These are phyloP conservation scores for Sesamia nonagrioides DNA, from an alignment of 1,140 invertebrate genomes.

Conservation along the genomic window DNA sequence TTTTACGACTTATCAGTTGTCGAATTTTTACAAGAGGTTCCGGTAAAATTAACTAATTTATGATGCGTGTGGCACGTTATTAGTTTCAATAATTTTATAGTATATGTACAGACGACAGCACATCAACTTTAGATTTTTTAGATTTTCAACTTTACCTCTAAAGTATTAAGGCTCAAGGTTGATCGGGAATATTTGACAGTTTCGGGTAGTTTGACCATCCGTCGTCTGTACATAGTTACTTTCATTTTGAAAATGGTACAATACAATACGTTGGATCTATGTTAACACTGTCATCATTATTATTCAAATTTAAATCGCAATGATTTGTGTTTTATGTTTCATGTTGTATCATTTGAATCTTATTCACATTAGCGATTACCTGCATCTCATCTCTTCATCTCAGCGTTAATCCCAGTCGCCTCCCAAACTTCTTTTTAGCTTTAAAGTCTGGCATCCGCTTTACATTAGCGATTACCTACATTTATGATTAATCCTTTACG, in stretches of 20 bases:
- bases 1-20: slow-evolving; percentile 76
- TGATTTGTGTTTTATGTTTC: background rate
- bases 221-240: background rate
- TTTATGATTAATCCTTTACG: slow-evolving; percentile 9
- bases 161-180: too few species aligned
- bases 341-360: slow-evolving; percentile 29
- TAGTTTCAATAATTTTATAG: background rate
- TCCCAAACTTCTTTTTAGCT: too few species aligned
- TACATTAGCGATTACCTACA: slow-evolving; percentile 39
- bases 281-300: background rate
- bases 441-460: too few species aligned
- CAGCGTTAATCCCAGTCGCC: too few species aligned
- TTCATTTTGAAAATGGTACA: background rate
- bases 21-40: slow-evolving; percentile 64
- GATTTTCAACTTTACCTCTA: too few species aligned
- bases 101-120: too few species aligned
- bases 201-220: too few species aligned
- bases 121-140: too few species aligned
- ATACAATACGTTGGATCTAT: background rate
- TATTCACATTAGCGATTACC: slow-evolving; percentile 33
- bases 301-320: background rate
- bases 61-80: background rate
- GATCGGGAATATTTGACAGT: too few species aligned
- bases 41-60: slow-evolving; percentile 48
- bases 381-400: too few species aligned